These are phyloP conservation scores for Octodon degus DNA, from an alignment of 2,113 vertebrate species.

Conservation along the genomic window DNA sequence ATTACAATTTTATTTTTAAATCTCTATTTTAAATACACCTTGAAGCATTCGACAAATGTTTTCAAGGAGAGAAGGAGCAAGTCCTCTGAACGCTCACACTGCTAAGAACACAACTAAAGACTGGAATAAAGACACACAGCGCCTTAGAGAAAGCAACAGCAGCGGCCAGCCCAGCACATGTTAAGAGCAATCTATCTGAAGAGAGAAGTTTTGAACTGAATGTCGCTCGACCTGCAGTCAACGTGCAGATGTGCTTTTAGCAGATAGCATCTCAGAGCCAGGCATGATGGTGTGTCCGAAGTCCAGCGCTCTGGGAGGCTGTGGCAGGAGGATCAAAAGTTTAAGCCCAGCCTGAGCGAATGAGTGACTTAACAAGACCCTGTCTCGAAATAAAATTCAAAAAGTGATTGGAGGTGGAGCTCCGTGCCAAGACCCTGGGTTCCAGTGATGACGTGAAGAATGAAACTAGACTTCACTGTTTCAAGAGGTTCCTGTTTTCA, in stretches of 20 bases:
- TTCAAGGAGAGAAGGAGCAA: neutral
- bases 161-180: neutral
- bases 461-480: neutral
- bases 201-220: neutral
- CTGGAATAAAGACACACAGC: too few relatives aligned
- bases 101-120: neutral
- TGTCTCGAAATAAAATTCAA: neutral
- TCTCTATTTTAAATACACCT: neutral
- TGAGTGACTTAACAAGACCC: neutral
- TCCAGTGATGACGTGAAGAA: neutral
- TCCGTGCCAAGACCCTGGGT: neutral
- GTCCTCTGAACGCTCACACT: neutral
- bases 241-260: neutral
- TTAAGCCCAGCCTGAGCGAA: neutral
- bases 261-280: neutral
- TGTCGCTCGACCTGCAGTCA: accelerated
- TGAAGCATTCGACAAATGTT: neutral
- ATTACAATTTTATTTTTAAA: neutral
- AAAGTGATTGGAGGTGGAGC: neutral
- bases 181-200: neutral
- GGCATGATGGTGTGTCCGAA: neutral
- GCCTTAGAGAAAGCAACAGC: neutral
- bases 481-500: neutral
- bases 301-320: neutral
- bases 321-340: neutral